Base-by-base conservation (phyloP, 2,797 vertebrate species). In the Takifugu ocellatus region DNA sequence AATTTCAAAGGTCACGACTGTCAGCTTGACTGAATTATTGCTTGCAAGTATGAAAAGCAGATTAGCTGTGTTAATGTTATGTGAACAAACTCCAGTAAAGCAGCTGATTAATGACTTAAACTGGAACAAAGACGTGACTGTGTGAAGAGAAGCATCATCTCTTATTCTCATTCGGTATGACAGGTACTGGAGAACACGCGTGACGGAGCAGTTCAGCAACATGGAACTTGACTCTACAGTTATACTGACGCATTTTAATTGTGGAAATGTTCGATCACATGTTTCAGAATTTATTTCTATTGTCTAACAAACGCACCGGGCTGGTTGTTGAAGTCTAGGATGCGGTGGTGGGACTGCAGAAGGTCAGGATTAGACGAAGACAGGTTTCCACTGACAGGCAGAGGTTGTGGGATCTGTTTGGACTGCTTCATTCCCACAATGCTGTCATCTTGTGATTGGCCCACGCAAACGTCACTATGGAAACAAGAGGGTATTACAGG, bases 281-380 rank as follows among this genome's bases (percentile, higher is more conserved):
- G 5, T 43, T 43, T 43, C 2, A 43, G n/a, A 50, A 52, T 31
- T 29, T 29, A 6, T 29, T 29, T 29, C 8, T 29, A 6, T 29
- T 42, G 50, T n/a, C 9, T 2, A 17, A 46, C 11, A 45, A 47
- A 53, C 2, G 3, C 84, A 98, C 97, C 97, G 49, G 96, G 96
- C 64, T 96, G 95, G 78, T 96, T 93, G 81, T 92, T 98, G 84
- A 99, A 98, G 87, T 99, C 97, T 45, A 98, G 92, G 77, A 98
- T 99, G 68, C 96, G 95, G 75, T 98, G 96, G 77, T 99, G 97
- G 2, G 96, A 97, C 86, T 99, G 97, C 64, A 99, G 77, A 14
- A 99, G 90, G 74, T 99, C 97, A 0, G 97, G 97, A 85, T 99
- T 99, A 36, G 96, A 98, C n/a, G 97, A 99, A 0, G 97, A 99